These are phyloP conservation scores for Nothocercus nigrocapillus DNA, from an alignment of 2,113 vertebrate species.

Conservation along the genomic window DNA sequence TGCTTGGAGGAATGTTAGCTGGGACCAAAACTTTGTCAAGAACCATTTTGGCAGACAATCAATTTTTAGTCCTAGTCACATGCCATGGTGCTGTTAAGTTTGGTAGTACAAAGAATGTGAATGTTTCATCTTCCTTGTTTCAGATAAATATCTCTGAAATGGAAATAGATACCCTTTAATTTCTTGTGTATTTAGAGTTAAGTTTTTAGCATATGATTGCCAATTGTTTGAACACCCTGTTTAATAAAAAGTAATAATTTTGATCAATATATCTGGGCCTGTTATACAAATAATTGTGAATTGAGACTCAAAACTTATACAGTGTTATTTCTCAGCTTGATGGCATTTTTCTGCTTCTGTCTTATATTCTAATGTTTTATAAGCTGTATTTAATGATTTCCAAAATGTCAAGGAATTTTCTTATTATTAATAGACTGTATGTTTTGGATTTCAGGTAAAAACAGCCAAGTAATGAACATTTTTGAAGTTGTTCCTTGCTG, in stretches of 20 bases:
- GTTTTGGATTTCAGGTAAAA: background rate
- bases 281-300: background rate
- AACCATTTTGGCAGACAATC: background rate
- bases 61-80: accelerated
- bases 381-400: background rate
- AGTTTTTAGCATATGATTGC: background rate
- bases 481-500: background rate
- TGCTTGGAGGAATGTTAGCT: background rate
- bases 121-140: background rate
- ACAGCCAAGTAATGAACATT: background rate
- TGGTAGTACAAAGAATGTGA: background rate
- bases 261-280: background rate
- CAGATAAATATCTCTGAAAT: background rate
- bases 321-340: background rate
- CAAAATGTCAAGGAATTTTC: background rate
- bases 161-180: background rate
- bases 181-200: background rate
- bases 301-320: background rate
- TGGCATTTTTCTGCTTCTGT: background rate
- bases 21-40: background rate
- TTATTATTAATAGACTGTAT: background rate
- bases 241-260: background rate
- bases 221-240: background rate
- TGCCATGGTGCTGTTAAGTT: background rate
- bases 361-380: background rate